Base-by-base conservation (phyloP, 1,140 invertebrate species). In the Chrysomallon squamiferum region DNA sequence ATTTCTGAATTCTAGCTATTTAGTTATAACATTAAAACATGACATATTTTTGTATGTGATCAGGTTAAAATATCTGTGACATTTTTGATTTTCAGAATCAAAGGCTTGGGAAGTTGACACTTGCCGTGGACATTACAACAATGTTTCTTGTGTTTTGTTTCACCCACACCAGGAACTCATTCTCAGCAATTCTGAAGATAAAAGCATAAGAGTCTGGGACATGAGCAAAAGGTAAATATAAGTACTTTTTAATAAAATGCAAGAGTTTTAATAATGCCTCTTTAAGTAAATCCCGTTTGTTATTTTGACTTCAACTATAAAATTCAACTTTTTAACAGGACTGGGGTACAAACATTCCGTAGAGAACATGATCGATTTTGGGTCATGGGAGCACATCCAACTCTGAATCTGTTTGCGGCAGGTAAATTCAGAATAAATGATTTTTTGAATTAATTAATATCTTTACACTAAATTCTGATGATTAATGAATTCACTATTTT, bases 21-120 rank as follows among this genome's bases (percentile, higher is more conserved):
- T n/a, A n/a, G n/a, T n/a, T n/a, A n/a, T n/a, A n/a, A n/a, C n/a
- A n/a, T n/a, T n/a, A n/a, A n/a, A n/a, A n/a, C n/a, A n/a, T n/a
- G n/a, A n/a, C n/a, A n/a, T n/a, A n/a, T n/a, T n/a, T n/a, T n/a
- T n/a, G n/a, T n/a, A n/a, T n/a, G n/a, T n/a, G n/a, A n/a, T n/a
- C n/a, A n/a, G n/a, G n/a, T n/a, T n/a, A n/a, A n/a, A n/a, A n/a
- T n/a, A n/a, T n/a, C n/a, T n/a, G n/a, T n/a, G n/a, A n/a, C n/a
- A n/a, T n/a, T n/a, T n/a, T n/a, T n/a, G n/a, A n/a, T n/a, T 65
- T 71, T 18, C 72, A 85, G 84, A 87, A 27, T 82, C 80, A 0
- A 86, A 92, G 88, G 97, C 97, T 0, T 99, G 97, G 97, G 97
- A 99, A 87, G 95, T 99, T 25, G 98, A 99, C 81, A 97, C 96